Base-by-base conservation (phyloP, 2,113 vertebrate species). In the Piliocolobus tephrosceles region DNA sequence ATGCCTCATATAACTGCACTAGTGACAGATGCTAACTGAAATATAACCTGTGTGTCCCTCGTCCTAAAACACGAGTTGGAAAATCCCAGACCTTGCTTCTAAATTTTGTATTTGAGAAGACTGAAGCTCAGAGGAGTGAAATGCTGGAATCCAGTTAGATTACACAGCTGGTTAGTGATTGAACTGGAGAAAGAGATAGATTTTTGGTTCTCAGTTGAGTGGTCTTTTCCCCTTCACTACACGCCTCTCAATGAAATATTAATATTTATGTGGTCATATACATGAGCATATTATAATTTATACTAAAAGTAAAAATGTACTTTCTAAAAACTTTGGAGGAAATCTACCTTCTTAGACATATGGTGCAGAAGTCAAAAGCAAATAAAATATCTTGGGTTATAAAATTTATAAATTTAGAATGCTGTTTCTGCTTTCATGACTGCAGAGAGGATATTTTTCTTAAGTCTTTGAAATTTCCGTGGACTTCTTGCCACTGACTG, bases 191-290 rank as follows among this genome's bases (percentile, higher is more conserved):
- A 50, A 17, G 2, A 47, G 20, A 47, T 2, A 4, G 43, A 13
- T 57, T 38, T 87, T 75, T 12, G 11, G 27, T 55, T 72, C 58
- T 70, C 43, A 43, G 35, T 2, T 0, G 4, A 30, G 30, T n/a
- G 50, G 35, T 17, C 90, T 57, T 94, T 75, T 23, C 88, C 20
- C 38, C 79, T 58, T 73, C 79, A 5, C 68, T 8, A 45, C 66
- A 2, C 57, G 64, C 58, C 55, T 57, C 38, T 83, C 76, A 2
- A 12, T 58, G n/a, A 50, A 43, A 5, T 43, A 91, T 81, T 88
- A 94, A 93, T 94, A 95, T 97, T 91, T 57, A 84, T 73, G 32
- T 12, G 50, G 16, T 2, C 32, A 5, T 57, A 14, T 57, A 64
- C 80, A 68, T 22, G n/a, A 85, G 27, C 13, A 40, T n/a, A 57